Evolutionary conservation across 53 echinoderm and acorn worm genomes (phyloP).

Genomic region (Paracentrotus lividus): DNA sequence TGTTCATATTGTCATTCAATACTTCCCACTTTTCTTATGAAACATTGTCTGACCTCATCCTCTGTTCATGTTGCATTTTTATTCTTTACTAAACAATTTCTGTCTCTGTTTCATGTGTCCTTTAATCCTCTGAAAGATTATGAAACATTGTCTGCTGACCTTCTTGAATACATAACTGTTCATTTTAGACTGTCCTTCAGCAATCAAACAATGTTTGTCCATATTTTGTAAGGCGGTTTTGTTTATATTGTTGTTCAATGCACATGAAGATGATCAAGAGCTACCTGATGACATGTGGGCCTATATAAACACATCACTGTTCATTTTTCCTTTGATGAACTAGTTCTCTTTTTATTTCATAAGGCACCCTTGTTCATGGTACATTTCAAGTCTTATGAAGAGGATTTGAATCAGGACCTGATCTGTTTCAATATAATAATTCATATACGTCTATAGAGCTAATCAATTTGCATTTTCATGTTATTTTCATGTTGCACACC

Average conservation of each 20-base stretch:
- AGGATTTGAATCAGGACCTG: too few relatives aligned
- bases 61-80: too few relatives aligned
- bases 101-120: neutral
- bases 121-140: neutral
- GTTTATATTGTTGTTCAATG: neutral
- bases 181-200: neutral
- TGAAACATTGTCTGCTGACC: neutral
- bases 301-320: too few relatives aligned
- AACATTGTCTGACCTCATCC: too few relatives aligned
- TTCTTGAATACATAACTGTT: neutral
- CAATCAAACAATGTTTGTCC: neutral
- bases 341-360: neutral
- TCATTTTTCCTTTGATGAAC: neutral
- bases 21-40: too few relatives aligned
- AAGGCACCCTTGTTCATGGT: neutral
- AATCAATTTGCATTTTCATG: neutral
- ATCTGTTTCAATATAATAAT: too few relatives aligned
- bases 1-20: neutral
- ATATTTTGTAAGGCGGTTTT: neutral
- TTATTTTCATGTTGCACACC: neutral
- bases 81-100: neutral
- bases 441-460: too few relatives aligned
- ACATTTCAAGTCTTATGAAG: too few relatives aligned
- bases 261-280: neutral
- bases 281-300: too few relatives aligned